Conservation (phyloP, 2,113 vertebrate species). For the Plecotus auritus region DNA sequence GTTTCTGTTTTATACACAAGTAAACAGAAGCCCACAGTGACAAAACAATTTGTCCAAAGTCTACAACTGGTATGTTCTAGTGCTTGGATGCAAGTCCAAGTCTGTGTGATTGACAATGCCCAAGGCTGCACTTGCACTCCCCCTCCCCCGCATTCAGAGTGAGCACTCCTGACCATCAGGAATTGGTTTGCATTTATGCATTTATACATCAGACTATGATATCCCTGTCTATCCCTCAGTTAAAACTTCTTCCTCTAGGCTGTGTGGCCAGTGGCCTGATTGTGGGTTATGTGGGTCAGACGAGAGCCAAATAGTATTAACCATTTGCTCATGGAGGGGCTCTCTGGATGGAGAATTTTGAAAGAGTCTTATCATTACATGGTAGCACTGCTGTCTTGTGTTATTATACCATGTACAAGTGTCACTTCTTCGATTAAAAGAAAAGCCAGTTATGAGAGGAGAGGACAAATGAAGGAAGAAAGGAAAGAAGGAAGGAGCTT, state of each 20-base stretch:
- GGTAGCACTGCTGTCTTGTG: neutral
- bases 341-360: neutral
- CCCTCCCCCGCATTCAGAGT: no score
- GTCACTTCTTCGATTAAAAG: neutral
- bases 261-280: neutral
- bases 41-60: neutral
- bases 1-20: neutral
- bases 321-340: neutral
- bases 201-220: neutral
- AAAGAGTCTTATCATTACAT: neutral
- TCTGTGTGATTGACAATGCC: neutral
- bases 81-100: neutral
- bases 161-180: rapidly evolving
- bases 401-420: neutral
- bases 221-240: neutral
- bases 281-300: neutral
- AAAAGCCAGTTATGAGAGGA: neutral
- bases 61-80: neutral
- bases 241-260: neutral
- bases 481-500: neutral
- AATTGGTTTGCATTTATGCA: neutral
- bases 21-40: neutral
- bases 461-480: neutral
- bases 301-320: neutral
- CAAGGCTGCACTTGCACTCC: neutral